Evolutionary conservation across 2,888 invertebrate genomes (phyloP), one percentile per base, ranked within the genome.

Genomic region (Flabesymbios commensalis): DNA sequence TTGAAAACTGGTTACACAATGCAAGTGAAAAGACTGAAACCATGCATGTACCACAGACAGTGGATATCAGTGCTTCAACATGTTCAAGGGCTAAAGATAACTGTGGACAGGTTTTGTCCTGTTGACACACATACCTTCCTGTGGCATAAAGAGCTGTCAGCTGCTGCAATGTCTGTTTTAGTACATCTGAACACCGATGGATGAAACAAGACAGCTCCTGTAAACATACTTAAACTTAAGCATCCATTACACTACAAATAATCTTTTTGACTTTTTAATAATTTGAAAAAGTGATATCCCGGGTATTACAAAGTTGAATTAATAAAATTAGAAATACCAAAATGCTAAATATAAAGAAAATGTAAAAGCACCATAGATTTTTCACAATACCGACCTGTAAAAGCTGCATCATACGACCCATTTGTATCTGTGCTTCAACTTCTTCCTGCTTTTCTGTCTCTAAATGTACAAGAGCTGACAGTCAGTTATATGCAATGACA

Each of bases 151-250:
- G 85, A 2, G 89, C 88, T 75, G 89, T 87, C 52, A 93, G 83
- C 83, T 94, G 94, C 63, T 87, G 87, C 68, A 93, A 85, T 17
- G 92, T 84, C 79, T 90, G 89, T 58, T 86, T 86, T 0, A 90
- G 86, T 2, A 92, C 88, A 65, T 89, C 87, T 77, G 90, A 88
- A 73, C 89, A 89, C 39, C 91, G 87, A 57, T 86, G 86, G 0
- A 90, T 84, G 82, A 90, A 89, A 72, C 88, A 87, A 69, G 87
- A 87, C 54, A 93, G 81, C 61, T 87, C 85, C 80, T 85, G 71
- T 45, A 78, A 72, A 28, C 42, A 55, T n/a, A 55, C 24, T 26
- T 3, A 2, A 3, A 26, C 14, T 22, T 22, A 54, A 10, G 36
- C 41, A 54, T 17, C 26, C 22, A 22, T 33, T 10, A 29, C 19